These are phyloP conservation scores for Orientallactaga bullata DNA, from an alignment of 2,113 vertebrate species.

Conservation along the genomic window DNA sequence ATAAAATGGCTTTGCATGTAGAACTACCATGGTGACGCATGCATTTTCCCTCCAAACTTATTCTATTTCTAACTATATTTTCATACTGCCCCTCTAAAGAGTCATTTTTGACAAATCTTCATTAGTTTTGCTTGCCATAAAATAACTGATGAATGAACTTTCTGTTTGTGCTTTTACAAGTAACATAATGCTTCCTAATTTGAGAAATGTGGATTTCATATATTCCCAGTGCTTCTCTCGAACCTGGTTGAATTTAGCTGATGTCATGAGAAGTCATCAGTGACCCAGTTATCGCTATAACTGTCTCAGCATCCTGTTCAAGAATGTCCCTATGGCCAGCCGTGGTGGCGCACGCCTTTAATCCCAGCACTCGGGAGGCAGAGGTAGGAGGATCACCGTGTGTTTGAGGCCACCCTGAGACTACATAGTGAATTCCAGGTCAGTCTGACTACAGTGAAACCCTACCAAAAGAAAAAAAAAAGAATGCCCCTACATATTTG, in stretches of 20 bases:
- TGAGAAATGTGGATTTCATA: conserved; percentile 23
- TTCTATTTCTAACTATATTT: background rate
- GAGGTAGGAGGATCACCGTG: no score
- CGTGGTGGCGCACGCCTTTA: no score
- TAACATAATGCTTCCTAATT: conserved; percentile 27
- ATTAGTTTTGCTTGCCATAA: background rate
- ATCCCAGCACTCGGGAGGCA: no score
- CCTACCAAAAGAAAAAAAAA: no score
- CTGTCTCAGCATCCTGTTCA: conserved; percentile 1
- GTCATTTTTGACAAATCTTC: background rate
- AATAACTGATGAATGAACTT: background rate
- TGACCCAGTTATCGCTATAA: conserved; percentile 42
- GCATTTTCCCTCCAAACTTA: background rate
- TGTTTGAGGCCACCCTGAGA: no score
- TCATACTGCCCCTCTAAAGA: background rate
- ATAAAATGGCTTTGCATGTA: background rate
- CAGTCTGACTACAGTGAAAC: no score
- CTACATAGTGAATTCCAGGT: no score
- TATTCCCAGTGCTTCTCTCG: background rate
- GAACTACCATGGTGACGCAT: background rate
- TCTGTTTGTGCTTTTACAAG: conserved; percentile 13
- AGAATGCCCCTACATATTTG: conserved; percentile 42
- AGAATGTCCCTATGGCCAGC: no score
- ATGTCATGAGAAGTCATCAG: conserved; percentile 24
- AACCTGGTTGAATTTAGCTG: conserved; percentile 48